Percentiles rank a stretch among this genome's conserved stretches.
phyloP scores from a whole-genome alignment of 2,888 invertebrate species.

The Aplocera efformata region DNA sequence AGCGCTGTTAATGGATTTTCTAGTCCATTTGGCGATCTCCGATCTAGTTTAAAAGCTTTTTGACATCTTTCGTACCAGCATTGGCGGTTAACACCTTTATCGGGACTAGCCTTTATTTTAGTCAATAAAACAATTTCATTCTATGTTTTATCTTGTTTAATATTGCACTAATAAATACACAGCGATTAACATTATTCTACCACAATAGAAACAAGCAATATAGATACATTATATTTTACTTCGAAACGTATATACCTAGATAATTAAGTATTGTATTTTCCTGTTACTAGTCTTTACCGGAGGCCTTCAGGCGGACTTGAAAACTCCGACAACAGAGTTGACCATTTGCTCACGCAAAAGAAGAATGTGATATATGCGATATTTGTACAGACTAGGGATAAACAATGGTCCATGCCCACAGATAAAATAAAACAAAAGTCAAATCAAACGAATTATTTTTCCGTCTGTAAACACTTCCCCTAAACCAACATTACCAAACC shows the following conservation, averaged over 20 bases:
- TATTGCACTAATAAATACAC: constrained; percentile 7
- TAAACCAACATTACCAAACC: constrained; percentile 23
- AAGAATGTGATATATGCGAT: too few species aligned
- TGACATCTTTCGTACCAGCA: constrained; percentile 53
- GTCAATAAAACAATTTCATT: constrained; percentile 19
- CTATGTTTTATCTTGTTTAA: constrained; percentile 7
- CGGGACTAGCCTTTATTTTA: constrained; percentile 7
- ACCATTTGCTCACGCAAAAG: too few species aligned
- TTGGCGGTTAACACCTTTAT: constrained; percentile 52
- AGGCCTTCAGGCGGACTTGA: too few species aligned
- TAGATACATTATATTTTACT: too few species aligned
- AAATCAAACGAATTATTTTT: constrained; percentile 1
- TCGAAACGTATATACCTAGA: too few species aligned
- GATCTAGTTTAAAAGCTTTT: constrained; percentile 72
- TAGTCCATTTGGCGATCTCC: constrained; percentile 56
- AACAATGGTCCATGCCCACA: too few species aligned
- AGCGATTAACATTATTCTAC: constrained; percentile 1
- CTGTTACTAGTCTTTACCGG: too few species aligned
- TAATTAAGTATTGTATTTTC: too few species aligned
- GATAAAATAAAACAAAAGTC: too few species aligned
- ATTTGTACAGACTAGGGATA: too few species aligned
- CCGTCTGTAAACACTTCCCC: constrained; percentile 3
- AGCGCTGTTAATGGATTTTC: constrained; percentile 60
- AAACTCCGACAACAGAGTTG: too few species aligned
- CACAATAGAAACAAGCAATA: too few species aligned